A percentile compares a stretch with the other conserved stretches of the same genome.
These are phyloP conservation scores for Euthynnus affinis DNA, from an alignment of 2,797 vertebrate species.

Conservation along the genomic window DNA sequence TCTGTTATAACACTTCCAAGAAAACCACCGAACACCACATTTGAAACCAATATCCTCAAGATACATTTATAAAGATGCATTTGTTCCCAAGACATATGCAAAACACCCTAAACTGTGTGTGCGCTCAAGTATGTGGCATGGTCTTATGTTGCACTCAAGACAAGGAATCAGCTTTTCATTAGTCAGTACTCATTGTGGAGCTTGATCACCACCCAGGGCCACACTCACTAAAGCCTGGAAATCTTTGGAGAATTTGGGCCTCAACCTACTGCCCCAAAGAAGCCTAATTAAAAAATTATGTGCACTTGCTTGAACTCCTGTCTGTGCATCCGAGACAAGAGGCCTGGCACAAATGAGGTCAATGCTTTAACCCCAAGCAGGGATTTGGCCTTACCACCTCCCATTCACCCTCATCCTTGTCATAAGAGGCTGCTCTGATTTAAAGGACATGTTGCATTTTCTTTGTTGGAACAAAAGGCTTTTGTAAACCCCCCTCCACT, in stretches of 20 bases:
- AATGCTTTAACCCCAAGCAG: conserved; percentile 44
- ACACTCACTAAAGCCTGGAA: conserved; percentile 50
- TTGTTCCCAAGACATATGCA: not conserved
- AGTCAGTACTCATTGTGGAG: conserved; percentile 30
- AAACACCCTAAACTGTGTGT: not conserved
- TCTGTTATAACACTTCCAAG: not conserved
- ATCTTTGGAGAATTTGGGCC: conserved; percentile 54
- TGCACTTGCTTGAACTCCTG: conserved; percentile 49
- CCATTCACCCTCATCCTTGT: conserved; percentile 40
- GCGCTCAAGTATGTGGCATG: not conserved
- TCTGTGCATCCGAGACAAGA: conserved; percentile 54
- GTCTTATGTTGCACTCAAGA: not conserved
- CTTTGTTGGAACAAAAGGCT: conserved; percentile 56
- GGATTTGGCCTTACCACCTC: conserved; percentile 59
- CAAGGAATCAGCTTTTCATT: conserved; percentile 39
- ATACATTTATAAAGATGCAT: not conserved
- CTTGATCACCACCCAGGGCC: conserved; percentile 28
- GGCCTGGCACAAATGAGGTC: conserved; percentile 55
- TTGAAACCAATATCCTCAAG: not conserved
- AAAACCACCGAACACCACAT: not conserved
- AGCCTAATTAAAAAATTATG: conserved; percentile 65
- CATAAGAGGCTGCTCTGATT: conserved; percentile 28
- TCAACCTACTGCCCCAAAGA: conserved; percentile 50
- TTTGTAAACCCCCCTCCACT: conserved; percentile 18
- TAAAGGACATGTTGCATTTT: conserved; percentile 10